Evolutionary conservation across 1,140 invertebrate genomes (phyloP).

Genomic region (Brachionus sp.): DNA sequence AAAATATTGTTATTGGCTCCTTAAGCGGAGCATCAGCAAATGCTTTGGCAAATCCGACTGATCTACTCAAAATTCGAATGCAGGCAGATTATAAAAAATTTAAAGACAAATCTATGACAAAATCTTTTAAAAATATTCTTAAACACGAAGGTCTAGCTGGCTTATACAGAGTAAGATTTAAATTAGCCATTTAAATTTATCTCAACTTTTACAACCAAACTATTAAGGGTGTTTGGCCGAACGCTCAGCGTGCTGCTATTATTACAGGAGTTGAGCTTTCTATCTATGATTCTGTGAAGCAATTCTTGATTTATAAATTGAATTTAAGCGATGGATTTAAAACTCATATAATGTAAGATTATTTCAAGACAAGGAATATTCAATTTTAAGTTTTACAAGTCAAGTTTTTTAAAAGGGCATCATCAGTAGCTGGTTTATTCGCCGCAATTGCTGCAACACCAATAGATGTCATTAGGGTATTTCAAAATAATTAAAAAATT

Average conservation of each 20-base stretch:
- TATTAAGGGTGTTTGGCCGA: conserved; percentile 77
- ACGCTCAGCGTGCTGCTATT: conserved; percentile 81
- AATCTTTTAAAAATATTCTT: conserved; percentile 54
- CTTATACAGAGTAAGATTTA: conserved; percentile 54
- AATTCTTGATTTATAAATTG: conserved; percentile 66
- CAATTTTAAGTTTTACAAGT: not conserved
- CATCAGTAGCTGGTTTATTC: conserved; percentile 53
- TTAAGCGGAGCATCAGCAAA: conserved; percentile 56
- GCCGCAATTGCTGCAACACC: conserved; percentile 57
- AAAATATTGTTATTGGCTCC: conserved; percentile 76
- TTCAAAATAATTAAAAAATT: not conserved
- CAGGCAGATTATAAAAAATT: conserved; percentile 63
- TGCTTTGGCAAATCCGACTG: conserved; percentile 58
- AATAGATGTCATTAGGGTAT: conserved; percentile 58
- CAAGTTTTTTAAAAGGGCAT: not conserved
- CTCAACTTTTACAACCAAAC: not conserved
- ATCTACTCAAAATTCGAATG: conserved; percentile 59
- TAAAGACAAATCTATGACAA: conserved; percentile 49
- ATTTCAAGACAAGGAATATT: not conserved
- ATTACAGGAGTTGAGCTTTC: conserved; percentile 89
- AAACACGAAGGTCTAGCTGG: conserved; percentile 54
- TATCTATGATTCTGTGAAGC: conserved; percentile 85
- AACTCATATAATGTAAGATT: conserved; percentile 80
- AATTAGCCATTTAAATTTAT: too few relatives aligned
- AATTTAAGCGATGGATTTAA: conserved; percentile 72